Evolutionary conservation across 2,888 invertebrate genomes (phyloP).

Genomic region (Trachelus tabidus): DNA sequence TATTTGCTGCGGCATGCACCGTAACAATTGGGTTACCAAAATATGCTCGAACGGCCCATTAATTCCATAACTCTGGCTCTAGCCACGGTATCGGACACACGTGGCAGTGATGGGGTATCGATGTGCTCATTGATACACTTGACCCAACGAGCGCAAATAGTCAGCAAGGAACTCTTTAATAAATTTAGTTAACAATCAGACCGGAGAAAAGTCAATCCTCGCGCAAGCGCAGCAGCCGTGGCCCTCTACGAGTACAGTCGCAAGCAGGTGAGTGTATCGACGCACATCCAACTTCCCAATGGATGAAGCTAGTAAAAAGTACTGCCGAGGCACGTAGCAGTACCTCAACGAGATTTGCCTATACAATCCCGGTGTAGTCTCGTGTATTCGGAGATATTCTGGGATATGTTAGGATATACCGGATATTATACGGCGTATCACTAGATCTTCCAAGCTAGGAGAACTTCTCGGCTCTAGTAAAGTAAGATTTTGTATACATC

Average conservation of each 20-base stretch:
- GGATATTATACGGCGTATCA: neutral
- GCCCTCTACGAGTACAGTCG: neutral
- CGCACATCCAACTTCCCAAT: neutral
- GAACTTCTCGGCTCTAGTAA: neutral
- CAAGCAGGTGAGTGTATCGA: neutral
- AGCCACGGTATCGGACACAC: neutral
- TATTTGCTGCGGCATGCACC: neutral
- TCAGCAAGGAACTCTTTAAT: neutral
- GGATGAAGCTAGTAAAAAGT: constrained; percentile 12
- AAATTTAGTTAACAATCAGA: neutral
- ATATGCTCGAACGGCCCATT: neutral
- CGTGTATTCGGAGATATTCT: neutral
- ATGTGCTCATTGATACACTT: neutral
- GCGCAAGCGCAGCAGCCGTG: neutral
- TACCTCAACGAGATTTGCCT: constrained; percentile 40
- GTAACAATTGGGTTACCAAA: neutral
- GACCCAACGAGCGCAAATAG: neutral
- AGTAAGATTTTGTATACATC: constrained; percentile 7
- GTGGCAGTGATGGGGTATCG: neutral
- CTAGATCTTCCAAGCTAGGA: neutral
- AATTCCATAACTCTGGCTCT: neutral
- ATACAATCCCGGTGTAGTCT: neutral
- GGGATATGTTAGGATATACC: neutral
- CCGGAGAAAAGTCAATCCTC: neutral
- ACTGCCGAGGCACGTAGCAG: constrained; percentile 9